phyloP scores from a whole-genome alignment of 2,113 vertebrate species.

The Thinocorus orbignyianus region DNA sequence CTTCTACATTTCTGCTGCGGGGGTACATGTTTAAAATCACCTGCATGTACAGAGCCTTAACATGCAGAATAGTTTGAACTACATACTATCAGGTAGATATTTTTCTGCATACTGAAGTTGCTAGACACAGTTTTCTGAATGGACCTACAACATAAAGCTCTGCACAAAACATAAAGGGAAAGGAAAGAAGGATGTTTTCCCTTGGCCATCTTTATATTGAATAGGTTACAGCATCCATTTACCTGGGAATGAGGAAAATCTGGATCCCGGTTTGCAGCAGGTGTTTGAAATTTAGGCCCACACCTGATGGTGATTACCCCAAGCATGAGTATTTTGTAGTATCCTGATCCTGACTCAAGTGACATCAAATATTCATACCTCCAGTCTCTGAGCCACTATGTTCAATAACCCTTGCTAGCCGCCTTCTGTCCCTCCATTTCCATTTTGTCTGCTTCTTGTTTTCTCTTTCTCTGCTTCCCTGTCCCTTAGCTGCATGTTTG shows the following conservation, averaged over 20 bases:
- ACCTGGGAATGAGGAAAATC: background rate
- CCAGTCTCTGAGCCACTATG: background rate
- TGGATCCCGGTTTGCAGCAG: background rate
- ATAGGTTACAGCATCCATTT: background rate
- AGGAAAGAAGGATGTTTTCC: background rate
- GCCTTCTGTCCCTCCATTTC: background rate
- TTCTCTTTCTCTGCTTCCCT: background rate
- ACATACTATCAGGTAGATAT: background rate
- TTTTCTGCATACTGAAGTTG: background rate
- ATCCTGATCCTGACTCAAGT: background rate
- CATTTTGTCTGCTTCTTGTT: background rate
- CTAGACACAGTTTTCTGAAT: background rate
- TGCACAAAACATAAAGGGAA: background rate
- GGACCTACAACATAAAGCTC: background rate
- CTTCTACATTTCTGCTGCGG: background rate
- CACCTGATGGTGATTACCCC: background rate
- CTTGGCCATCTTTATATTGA: background rate
- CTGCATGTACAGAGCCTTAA: background rate
- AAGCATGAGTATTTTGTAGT: background rate
- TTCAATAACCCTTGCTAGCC: background rate
- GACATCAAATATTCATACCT: background rate
- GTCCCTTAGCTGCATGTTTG: background rate
- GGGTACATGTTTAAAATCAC: background rate
- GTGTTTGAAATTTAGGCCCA: background rate
- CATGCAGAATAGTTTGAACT: background rate